These are phyloP conservation scores for Syrmaticus mikado DNA, from an alignment of 2,113 vertebrate species.

Conservation along the genomic window DNA sequence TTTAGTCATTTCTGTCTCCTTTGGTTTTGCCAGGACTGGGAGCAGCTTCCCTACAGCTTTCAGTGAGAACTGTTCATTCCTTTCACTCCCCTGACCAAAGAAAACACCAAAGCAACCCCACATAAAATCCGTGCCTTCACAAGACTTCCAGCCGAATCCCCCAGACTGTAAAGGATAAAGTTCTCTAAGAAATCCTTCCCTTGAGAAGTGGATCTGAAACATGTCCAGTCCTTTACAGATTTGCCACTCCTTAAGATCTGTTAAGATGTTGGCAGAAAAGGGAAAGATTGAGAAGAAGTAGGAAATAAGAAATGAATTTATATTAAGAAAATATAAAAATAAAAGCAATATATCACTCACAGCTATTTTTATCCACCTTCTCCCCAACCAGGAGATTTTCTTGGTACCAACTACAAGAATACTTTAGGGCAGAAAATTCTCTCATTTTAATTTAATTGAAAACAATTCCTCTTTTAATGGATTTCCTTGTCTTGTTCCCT, in stretches of 20 bases:
- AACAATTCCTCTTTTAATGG: not conserved
- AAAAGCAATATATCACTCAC: not conserved
- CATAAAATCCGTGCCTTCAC: not conserved
- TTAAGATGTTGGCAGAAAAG: not conserved
- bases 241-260: not conserved
- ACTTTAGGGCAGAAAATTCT: not conserved
- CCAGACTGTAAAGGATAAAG: not conserved
- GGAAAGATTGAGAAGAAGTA: not conserved
- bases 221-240: not conserved
- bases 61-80: not conserved
- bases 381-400: not conserved
- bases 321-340: not conserved
- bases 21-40: not conserved
- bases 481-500: not conserved
- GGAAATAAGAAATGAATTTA: accelerated
- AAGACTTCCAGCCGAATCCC: not conserved
- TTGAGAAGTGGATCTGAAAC: not conserved
- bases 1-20: not conserved
- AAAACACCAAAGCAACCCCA: not conserved
- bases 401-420: not conserved
- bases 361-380: not conserved
- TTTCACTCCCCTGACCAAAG: not conserved
- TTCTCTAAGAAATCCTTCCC: not conserved
- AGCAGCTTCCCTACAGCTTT: not conserved
- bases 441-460: not conserved